These are phyloP conservation scores for Drosophila affinis DNA, from an alignment of 2,888 invertebrate species.

Conservation along the genomic window DNA sequence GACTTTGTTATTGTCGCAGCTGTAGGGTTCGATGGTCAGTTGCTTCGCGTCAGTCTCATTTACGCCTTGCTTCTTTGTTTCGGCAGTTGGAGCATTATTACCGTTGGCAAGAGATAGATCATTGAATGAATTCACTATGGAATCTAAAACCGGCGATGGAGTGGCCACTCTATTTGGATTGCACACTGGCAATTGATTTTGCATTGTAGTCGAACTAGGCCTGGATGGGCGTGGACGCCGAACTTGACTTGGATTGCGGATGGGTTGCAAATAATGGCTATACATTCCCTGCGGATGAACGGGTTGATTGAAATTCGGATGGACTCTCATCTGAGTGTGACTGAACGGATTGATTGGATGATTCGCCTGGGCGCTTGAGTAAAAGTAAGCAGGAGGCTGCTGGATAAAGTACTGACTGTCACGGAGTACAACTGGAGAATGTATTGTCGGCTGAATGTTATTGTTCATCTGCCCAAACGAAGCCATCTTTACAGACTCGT, in stretches of 20 bases:
- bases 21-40: not conserved
- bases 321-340: not conserved
- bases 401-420: too few species aligned
- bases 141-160: too few species aligned
- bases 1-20: not conserved
- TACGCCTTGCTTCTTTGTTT: not conserved
- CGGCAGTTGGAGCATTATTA: not conserved
- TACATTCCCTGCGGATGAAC: not conserved
- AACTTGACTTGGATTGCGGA: not conserved
- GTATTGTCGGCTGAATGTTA: not conserved
- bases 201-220: too few species aligned
- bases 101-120: not conserved
- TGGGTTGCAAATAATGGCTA: not conserved
- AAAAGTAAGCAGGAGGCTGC: too few species aligned
- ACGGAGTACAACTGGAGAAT: too few species aligned
- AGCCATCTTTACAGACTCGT: constrained; percentile 22
- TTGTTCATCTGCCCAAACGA: not conserved
- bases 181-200: too few species aligned
- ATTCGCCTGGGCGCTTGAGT: not conserved
- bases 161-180: not conserved
- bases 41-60: not conserved
- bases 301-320: not conserved
- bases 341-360: not conserved
- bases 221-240: too few species aligned
- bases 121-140: not conserved